phyloP scores from a whole-genome alignment of 2,797 vertebrate genomes.

The Thaleichthys pacificus region DNA sequence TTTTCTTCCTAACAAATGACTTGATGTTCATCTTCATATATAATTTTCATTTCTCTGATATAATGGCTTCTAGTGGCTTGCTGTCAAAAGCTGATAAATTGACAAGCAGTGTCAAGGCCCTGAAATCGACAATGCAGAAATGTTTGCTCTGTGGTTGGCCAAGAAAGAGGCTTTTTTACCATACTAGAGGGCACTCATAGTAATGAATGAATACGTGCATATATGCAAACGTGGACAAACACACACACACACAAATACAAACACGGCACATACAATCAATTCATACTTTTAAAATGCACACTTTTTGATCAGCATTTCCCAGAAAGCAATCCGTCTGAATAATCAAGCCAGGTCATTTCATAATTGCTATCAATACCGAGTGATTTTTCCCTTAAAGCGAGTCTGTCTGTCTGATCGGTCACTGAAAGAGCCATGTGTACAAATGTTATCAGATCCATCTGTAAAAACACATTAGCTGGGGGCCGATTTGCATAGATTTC shows the following conservation, averaged over 20 bases:
- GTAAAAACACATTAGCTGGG: slow-evolving; percentile 79
- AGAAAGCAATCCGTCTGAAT: slow-evolving; percentile 48
- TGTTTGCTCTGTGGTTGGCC: slow-evolving; percentile 53
- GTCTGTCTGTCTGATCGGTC: slow-evolving; percentile 57
- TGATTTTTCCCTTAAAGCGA: slow-evolving; percentile 72
- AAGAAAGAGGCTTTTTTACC: slow-evolving; percentile 42
- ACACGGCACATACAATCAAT: slow-evolving; percentile 55
- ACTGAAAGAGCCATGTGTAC: slow-evolving; percentile 71
- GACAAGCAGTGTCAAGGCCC: slow-evolving; percentile 70
- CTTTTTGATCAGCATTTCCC: slow-evolving; percentile 58
- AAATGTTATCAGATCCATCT: slow-evolving; percentile 76
- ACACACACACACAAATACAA: slow-evolving; percentile 25
- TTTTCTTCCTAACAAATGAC: slow-evolving; percentile 75
- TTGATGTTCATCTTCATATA: slow-evolving; percentile 81
- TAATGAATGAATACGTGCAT: slow-evolving; percentile 69
- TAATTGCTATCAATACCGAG: slow-evolving; percentile 74
- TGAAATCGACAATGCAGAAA: slow-evolving; percentile 67
- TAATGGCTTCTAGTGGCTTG: slow-evolving; percentile 74
- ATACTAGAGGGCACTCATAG: slow-evolving; percentile 55
- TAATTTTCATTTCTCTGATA: slow-evolving; percentile 76
- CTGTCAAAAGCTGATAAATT: slow-evolving; percentile 78
- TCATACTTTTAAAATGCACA: slow-evolving; percentile 62
- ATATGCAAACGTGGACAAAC: slow-evolving; percentile 6
- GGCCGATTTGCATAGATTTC: slow-evolving; percentile 84
- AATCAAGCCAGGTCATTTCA: slow-evolving; percentile 70